These are phyloP conservation scores for Diploptera punctata DNA, from an alignment of 2,888 invertebrate species.

Conservation along the genomic window DNA sequence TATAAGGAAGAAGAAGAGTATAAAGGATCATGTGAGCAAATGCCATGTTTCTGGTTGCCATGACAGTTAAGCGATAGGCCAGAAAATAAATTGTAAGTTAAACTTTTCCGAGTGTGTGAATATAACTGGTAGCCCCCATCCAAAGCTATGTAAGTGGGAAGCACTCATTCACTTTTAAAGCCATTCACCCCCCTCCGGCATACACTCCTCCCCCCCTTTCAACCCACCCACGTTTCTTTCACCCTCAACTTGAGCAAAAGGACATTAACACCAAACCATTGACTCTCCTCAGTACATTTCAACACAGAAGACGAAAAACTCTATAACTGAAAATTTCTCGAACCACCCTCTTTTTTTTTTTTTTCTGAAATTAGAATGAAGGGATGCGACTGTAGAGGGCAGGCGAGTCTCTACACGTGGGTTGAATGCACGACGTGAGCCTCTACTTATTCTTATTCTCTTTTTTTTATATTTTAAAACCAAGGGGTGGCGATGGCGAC, in stretches of 20 bases:
- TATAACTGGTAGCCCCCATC: no score
- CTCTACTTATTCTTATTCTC: background rate
- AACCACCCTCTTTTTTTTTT: background rate
- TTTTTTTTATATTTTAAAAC: conserved; percentile 27
- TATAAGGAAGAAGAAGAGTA: no score
- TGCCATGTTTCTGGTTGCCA: no score
- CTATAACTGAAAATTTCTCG: conserved; percentile 14
- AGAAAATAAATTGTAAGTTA: no score
- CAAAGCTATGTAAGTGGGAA: background rate
- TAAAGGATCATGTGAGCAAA: no score
- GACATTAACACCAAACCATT: conserved; percentile 19
- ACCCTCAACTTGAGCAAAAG: background rate
- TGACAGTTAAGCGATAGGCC: no score
- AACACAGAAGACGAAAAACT: background rate
- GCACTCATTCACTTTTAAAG: conserved; percentile 6
- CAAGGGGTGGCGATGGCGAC: conserved; percentile 26
- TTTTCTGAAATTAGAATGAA: conserved; percentile 18
- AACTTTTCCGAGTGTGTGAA: no score
- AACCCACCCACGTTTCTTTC: no score
- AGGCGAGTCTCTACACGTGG: conserved; percentile 17
- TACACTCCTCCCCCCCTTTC: no score
- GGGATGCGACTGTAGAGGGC: conserved; percentile 4
- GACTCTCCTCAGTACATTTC: conserved; percentile 4
- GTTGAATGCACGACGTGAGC: conserved; percentile 8
- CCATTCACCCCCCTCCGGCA: background rate